Conservation (phyloP, 2,888 invertebrate genomes). For the Bombylius discolor region DNA sequence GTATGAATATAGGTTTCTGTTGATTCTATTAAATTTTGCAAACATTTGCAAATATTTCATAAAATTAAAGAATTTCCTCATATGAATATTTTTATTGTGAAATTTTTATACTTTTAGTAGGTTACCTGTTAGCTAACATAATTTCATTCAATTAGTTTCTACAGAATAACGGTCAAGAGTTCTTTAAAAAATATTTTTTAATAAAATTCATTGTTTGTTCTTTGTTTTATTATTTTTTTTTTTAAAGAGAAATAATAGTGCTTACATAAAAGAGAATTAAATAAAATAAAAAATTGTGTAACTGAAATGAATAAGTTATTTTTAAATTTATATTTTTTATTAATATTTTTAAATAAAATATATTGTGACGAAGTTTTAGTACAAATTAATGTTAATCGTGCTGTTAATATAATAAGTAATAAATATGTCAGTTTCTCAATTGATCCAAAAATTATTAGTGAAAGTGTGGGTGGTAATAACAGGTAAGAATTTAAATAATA, state of each 20-base stretch:
- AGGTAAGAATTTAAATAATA: constrained; percentile 22
- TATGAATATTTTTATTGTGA: neutral
- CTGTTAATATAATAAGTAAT: constrained; percentile 45
- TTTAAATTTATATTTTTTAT: neutral
- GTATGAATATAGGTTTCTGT: too few species aligned
- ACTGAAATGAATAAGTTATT: neutral
- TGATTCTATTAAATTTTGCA: neutral
- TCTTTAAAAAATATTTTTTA: too few species aligned
- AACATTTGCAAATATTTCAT: neutral
- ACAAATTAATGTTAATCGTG: constrained; percentile 42
- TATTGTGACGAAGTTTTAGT: constrained; percentile 36
- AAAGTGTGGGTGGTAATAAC: constrained; percentile 12
- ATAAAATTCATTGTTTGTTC: too few species aligned
- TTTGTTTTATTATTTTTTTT: too few species aligned
- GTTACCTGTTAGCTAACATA: too few species aligned
- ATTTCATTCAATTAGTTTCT: too few species aligned
- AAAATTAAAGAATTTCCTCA: neutral
- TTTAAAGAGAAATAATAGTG: too few species aligned
- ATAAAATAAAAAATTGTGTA: neutral
- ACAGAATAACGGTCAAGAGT: too few species aligned
- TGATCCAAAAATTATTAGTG: constrained; percentile 47
- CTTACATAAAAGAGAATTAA: too few species aligned
- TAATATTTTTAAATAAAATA: neutral
- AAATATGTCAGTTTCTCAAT: constrained; percentile 55
- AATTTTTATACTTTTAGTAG: neutral